Evolutionary conservation across 2,797 vertebrate genomes (phyloP).

Genomic region (Bryconaethiops microstoma): DNA sequence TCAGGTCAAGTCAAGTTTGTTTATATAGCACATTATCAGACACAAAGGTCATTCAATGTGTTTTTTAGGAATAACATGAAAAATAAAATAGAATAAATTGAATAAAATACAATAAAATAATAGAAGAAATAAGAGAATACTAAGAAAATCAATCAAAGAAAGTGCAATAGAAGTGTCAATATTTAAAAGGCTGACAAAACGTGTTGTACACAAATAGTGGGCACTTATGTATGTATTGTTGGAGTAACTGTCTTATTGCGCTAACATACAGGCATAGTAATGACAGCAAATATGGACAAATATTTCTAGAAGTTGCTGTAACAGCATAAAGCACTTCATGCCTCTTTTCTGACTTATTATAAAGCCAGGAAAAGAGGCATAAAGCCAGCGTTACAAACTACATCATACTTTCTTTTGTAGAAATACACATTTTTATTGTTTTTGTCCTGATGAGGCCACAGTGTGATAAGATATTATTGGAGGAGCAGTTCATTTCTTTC

Average conservation of each 20-base stretch:
- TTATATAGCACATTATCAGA: no score
- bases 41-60: no score
- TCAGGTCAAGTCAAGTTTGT: no score
- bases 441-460: neutral
- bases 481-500: neutral
- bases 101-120: no score
- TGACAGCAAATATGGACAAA: neutral
- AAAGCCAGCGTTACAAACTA: neutral
- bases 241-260: no score
- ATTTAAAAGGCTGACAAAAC: neutral
- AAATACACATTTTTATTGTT: neutral
- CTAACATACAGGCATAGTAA: neutral
- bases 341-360: neutral
- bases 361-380: neutral
- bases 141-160: no score
- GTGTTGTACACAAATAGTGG: neutral
- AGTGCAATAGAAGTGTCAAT: no score
- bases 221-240: neutral
- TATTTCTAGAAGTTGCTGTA: neutral
- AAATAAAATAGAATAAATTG: no score
- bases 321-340: neutral
- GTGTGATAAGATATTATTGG: neutral
- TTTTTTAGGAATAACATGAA: no score
- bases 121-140: no score
- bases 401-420: neutral